phyloP scores from a whole-genome alignment of 2,797 vertebrate species.

The Enteromius viviparus region DNA sequence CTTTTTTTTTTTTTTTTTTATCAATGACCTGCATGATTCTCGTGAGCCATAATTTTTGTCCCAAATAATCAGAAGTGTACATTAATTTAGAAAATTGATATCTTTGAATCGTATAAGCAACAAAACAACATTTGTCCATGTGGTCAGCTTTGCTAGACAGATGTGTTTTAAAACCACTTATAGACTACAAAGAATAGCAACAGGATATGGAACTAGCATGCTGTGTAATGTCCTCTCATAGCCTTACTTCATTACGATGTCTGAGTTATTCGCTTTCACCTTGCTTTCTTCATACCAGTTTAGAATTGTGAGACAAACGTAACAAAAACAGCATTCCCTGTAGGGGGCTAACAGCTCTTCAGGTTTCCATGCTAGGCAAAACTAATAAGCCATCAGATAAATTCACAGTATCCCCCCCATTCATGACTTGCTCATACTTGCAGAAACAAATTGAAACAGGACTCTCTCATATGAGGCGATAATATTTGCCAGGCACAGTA shows the following conservation, averaged over 20 bases:
- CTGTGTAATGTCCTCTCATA: constrained; percentile 27
- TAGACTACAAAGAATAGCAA: background rate
- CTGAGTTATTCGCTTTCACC: constrained; percentile 26
- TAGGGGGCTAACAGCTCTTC: constrained; percentile 18
- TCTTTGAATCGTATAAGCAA: background rate
- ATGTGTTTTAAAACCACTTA: background rate
- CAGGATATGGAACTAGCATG: background rate
- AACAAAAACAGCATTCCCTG: background rate
- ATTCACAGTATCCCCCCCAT: constrained; percentile 5
- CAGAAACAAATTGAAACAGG: constrained; percentile 10
- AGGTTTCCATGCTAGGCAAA: background rate
- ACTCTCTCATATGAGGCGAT: background rate
- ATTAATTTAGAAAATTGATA: background rate
- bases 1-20: background rate
- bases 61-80: background rate
- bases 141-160: background rate
- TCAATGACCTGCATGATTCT: background rate
- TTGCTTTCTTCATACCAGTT: background rate
- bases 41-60: background rate
- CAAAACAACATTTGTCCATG: background rate
- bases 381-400: constrained; percentile 10
- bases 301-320: background rate
- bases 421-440: constrained; percentile 20
- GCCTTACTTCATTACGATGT: constrained; percentile 10
- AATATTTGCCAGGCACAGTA: background rate